These are phyloP conservation scores for Corythornis vintsioides DNA, from an alignment of 2,113 vertebrate genomes.

Conservation along the genomic window DNA sequence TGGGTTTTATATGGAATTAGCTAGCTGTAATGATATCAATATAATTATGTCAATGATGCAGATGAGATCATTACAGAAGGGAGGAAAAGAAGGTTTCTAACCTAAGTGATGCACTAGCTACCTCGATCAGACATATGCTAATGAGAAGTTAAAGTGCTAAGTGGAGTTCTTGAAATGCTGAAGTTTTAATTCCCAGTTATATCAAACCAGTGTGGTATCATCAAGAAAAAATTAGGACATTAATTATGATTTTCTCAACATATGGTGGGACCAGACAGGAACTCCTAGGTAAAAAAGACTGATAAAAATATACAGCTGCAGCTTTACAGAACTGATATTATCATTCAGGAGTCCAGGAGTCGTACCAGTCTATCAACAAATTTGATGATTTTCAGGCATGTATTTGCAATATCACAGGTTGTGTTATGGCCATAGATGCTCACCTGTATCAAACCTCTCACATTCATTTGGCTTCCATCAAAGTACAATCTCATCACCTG, in stretches of 20 bases:
- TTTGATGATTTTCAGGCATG: not conserved
- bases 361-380: not conserved
- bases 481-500: not conserved
- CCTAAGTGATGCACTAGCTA: not conserved
- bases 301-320: not conserved
- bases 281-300: not conserved
- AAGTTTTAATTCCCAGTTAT: not conserved
- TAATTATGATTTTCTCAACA: not conserved
- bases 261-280: not conserved
- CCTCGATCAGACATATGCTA: not conserved
- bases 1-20: not conserved
- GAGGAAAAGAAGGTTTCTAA: not conserved
- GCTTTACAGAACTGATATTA: not conserved
- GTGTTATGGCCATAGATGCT: accelerated
- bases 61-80: not conserved
- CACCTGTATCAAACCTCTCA: accelerated
- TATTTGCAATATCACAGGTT: not conserved
- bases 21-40: not conserved
- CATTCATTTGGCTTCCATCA: not conserved
- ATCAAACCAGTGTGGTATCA: not conserved
- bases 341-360: not conserved
- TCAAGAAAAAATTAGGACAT: not conserved
- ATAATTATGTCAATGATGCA: not conserved
- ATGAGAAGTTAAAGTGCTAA: not conserved
- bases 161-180: not conserved